Evolutionary conservation across 2,797 vertebrate species (phyloP).

Genomic region (Urophycis tenuis): DNA sequence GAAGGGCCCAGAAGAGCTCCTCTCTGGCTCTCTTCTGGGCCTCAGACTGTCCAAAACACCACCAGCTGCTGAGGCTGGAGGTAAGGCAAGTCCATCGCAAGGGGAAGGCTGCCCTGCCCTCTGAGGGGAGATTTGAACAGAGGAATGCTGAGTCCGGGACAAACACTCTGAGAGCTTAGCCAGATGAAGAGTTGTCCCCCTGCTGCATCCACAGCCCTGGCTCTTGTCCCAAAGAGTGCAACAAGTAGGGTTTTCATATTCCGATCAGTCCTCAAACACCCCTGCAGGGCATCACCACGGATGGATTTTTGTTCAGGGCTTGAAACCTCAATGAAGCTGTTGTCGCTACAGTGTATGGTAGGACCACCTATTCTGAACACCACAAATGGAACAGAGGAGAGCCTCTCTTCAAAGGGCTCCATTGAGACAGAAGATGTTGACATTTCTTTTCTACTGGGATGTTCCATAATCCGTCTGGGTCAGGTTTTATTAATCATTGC

Average conservation of each 20-base stretch:
- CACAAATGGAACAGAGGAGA: not conserved
- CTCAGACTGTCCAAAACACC: constrained; percentile 44
- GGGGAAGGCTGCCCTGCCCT: constrained; percentile 42
- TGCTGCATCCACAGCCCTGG: constrained; percentile 46
- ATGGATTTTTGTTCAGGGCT: constrained; percentile 21
- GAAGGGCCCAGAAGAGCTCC: not conserved
- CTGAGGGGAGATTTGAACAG: constrained; percentile 59
- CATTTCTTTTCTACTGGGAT: constrained; percentile 17
- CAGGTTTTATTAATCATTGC: not conserved
- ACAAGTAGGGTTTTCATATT: constrained; percentile 57
- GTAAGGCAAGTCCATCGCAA: constrained; percentile 54
- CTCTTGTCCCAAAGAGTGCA: constrained; percentile 55
- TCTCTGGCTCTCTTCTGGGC: constrained; percentile 45
- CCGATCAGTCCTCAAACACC: constrained; percentile 37
- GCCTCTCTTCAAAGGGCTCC: constrained; percentile 6
- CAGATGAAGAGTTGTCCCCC: constrained; percentile 56
- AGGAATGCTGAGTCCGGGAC: constrained; percentile 63
- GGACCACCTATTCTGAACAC: constrained; percentile 48
- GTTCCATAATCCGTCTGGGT: not conserved
- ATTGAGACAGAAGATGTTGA: constrained; percentile 12
- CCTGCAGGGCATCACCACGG: constrained; percentile 30
- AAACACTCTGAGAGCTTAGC: constrained; percentile 53
- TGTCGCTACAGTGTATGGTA: constrained; percentile 23
- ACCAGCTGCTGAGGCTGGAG: constrained; percentile 50
- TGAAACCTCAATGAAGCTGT: constrained; percentile 53